Conservation (phyloP, 2,797 vertebrate genomes). For the Rhyacichthys aspro region DNA sequence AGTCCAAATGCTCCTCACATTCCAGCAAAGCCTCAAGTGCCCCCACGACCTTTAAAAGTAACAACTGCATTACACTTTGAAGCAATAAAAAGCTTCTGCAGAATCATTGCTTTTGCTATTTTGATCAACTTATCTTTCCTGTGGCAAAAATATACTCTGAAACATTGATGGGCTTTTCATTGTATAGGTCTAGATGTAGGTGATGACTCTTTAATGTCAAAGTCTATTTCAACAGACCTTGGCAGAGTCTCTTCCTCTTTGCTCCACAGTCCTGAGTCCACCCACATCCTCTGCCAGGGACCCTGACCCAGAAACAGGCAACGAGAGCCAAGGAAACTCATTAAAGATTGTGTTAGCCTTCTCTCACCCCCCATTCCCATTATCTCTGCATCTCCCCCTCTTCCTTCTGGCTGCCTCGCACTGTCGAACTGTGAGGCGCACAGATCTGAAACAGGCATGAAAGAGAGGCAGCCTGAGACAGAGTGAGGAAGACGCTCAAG, state of each 20-base stretch:
- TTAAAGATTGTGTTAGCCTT: constrained; percentile 72
- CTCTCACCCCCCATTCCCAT: constrained; percentile 69
- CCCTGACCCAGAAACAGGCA: constrained; percentile 79
- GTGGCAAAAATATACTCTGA: constrained; percentile 14
- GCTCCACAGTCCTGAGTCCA: constrained; percentile 63
- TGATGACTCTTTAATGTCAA: constrained; percentile 60
- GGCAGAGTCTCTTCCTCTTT: constrained; percentile 41
- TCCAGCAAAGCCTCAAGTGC: constrained; percentile 39
- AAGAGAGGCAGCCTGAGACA: constrained; percentile 55
- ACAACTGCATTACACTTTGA: constrained; percentile 3
- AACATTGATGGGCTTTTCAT: constrained; percentile 25
- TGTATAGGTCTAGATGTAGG: constrained; percentile 25
- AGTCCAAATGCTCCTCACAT: constrained; percentile 24
- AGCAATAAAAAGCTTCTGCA: constrained; percentile 8
- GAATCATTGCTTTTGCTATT: constrained; percentile 16
- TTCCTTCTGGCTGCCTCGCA: constrained; percentile 59
- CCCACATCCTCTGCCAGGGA: constrained; percentile 70
- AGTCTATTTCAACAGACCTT: constrained; percentile 50
- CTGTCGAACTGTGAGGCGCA: constrained; percentile 62
- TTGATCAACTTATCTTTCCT: constrained; percentile 17
- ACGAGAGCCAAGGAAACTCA: constrained; percentile 73
- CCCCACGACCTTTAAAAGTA: constrained; percentile 37
- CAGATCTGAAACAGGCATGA: constrained; percentile 77
- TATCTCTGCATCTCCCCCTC: constrained; percentile 70
- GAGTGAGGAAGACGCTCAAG: constrained; percentile 21